These are phyloP conservation scores for Melanotaenia trifasciata DNA, from an alignment of 2,797 vertebrate genomes.

Conservation along the genomic window DNA sequence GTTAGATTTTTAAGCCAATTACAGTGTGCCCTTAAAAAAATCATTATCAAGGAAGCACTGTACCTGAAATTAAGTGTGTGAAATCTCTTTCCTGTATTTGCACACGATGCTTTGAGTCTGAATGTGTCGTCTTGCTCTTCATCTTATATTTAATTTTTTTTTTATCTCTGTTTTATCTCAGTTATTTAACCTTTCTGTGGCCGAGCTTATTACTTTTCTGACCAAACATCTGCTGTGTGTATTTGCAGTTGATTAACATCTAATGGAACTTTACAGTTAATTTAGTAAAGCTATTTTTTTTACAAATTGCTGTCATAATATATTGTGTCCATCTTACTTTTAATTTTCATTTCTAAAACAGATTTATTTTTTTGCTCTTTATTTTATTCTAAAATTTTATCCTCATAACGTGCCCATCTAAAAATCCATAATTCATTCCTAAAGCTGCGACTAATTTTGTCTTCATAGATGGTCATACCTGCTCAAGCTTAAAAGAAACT, in stretches of 20 bases:
- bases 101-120: slow-evolving; percentile 14
- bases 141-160: slow-evolving; percentile 3
- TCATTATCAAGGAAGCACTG: slow-evolving; percentile 22
- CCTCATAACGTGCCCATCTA: neutral
- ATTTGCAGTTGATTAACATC: slow-evolving; percentile 44
- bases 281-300: slow-evolving; percentile 27
- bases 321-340: slow-evolving; percentile 5
- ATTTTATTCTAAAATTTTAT: neutral
- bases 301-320: slow-evolving; percentile 7
- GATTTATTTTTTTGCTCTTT: neutral
- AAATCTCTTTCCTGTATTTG: slow-evolving; percentile 37
- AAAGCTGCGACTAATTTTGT: neutral
- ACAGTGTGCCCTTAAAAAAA: slow-evolving; percentile 36
- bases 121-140: slow-evolving; percentile 36
- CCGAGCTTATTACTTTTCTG: slow-evolving; percentile 42
- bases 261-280: slow-evolving; percentile 25
- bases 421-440: neutral
- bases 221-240: slow-evolving; percentile 34
- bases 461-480: neutral
- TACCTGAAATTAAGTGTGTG: slow-evolving; percentile 44
- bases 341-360: slow-evolving; percentile 4
- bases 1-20: slow-evolving; percentile 46
- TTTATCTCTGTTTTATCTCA: slow-evolving; percentile 34
- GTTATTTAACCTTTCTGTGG: slow-evolving; percentile 52
- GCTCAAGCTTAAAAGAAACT: neutral